Evolutionary conservation across 2,888 invertebrate genomes (phyloP).

Genomic region (Epirrhoe alternata): DNA sequence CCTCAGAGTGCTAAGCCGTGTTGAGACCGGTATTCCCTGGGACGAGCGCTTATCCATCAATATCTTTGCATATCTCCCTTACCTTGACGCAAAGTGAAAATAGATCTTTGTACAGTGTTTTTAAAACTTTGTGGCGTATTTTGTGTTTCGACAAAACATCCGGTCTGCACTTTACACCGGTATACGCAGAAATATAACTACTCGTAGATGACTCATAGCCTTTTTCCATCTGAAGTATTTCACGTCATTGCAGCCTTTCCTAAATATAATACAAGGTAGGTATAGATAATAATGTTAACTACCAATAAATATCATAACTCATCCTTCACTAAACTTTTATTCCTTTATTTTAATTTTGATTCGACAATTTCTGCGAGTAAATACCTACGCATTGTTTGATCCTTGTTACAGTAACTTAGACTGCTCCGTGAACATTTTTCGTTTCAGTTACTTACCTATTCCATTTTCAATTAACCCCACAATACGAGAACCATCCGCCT

Average conservation of each 20-base stretch:
- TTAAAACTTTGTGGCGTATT: neutral
- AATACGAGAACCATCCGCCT: slow-evolving; percentile 47
- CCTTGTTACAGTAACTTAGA: neutral
- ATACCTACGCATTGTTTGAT: neutral
- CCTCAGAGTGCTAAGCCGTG: slow-evolving; percentile 84
- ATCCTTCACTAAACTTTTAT: neutral
- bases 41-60: slow-evolving; percentile 82
- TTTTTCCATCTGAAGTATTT: too few species aligned
- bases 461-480: slow-evolving; percentile 41
- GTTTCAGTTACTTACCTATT: slow-evolving; percentile 22
- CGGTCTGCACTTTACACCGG: neutral
- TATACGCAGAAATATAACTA: too few species aligned
- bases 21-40: slow-evolving; percentile 80
- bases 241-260: too few species aligned
- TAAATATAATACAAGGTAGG: too few species aligned
- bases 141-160: neutral
- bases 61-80: slow-evolving; percentile 77
- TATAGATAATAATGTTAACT: too few species aligned
- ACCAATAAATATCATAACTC: neutral
- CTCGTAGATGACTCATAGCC: too few species aligned
- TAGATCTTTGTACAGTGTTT: slow-evolving; percentile 9
- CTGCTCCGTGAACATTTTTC: slow-evolving; percentile 2
- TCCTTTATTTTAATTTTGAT: neutral
- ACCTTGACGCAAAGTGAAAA: slow-evolving; percentile 29
- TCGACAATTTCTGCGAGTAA: neutral